A percentile compares a stretch with the other conserved stretches of the same genome.
Evolutionary conservation across 2,888 invertebrate species (phyloP).

Genomic region (Diadegma fenestrale): DNA sequence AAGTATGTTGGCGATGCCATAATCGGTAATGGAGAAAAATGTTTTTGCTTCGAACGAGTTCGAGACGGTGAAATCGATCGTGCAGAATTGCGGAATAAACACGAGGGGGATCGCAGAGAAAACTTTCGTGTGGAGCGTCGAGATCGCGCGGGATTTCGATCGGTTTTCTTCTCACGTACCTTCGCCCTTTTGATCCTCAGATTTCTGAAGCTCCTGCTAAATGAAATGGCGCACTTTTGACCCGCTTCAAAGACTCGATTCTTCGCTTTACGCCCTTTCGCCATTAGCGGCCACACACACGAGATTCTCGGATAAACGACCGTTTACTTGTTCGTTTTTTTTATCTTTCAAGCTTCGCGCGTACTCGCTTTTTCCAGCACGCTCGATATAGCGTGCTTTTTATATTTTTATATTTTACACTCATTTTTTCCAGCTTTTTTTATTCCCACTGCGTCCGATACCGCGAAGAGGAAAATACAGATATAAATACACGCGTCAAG

Average conservation of each 20-base stretch:
- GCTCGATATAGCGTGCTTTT: conserved; percentile 21
- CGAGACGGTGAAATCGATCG: conserved; percentile 33
- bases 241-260: background rate
- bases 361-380: background rate
- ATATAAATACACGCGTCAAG: conserved; percentile 12
- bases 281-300: conserved; percentile 17
- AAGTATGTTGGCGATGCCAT: conserved; percentile 43
- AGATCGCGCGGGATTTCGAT: conserved; percentile 5
- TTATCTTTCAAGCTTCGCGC: background rate
- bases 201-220: background rate
- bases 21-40: conserved; percentile 55
- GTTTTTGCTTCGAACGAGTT: conserved; percentile 30
- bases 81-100: conserved; percentile 12
- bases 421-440: background rate
- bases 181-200: background rate
- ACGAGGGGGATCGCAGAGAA: background rate
- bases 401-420: conserved; percentile 9
- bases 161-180: background rate
- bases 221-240: background rate
- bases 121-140: background rate
- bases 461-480: conserved; percentile 3
- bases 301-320: conserved; percentile 56
- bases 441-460: background rate
- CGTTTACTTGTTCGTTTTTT: conserved; percentile 2
- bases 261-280: background rate